These are phyloP conservation scores for Chiloscyllium plagiosum DNA, from an alignment of 2,113 vertebrate genomes.

Conservation along the genomic window DNA sequence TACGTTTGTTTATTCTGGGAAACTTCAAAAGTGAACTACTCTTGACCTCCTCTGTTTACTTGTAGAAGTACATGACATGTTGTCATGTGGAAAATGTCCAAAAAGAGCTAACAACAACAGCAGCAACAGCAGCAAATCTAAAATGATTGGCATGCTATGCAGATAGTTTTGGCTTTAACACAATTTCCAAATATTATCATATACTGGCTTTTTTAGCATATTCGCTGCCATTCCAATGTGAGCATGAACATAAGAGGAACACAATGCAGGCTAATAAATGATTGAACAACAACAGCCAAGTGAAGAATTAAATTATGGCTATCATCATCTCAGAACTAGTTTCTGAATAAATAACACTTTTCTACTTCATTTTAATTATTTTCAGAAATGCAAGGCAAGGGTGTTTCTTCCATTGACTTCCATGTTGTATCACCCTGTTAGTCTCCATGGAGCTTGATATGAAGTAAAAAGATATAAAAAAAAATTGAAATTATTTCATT, in stretches of 20 bases:
- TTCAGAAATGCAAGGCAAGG: not conserved
- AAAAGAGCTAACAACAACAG: not conserved
- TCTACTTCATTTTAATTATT: not conserved
- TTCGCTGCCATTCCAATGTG: not conserved
- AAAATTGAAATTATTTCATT: not conserved
- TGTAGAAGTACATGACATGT: not conserved
- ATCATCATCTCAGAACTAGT: too few relatives aligned
- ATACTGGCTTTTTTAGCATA: not conserved
- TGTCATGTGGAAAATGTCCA: not conserved
- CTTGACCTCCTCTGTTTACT: slow-evolving; percentile 26
- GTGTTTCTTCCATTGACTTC: not conserved
- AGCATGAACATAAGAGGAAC: not conserved
- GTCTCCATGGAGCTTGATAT: not conserved
- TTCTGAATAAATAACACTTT: not conserved
- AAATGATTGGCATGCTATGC: not conserved
- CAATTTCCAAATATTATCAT: not conserved
- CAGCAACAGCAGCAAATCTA: not conserved
- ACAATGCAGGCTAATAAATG: not conserved
- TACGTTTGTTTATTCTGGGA: not conserved
- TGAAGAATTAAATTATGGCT: not conserved
- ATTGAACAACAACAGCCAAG: not conserved
- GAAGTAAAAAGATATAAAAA: not conserved
- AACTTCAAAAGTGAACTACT: not conserved
- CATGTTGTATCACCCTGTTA: not conserved
- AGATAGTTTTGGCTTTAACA: not conserved